Base-by-base conservation (phyloP, 1,140 invertebrate species). In the Pachypeltis micranthus region DNA sequence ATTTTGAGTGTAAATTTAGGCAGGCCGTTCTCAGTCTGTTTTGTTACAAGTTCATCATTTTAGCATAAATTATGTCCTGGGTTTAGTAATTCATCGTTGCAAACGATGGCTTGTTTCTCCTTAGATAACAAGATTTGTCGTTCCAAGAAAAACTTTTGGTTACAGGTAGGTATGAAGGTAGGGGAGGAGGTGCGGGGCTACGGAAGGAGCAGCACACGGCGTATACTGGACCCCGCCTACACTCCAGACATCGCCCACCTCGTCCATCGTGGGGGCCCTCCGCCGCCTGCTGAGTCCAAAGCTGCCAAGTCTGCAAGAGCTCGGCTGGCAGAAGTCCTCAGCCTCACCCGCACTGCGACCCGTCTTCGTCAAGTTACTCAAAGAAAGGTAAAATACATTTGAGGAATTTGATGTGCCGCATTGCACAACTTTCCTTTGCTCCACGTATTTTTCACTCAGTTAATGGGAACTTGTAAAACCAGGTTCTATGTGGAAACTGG, bases 221-320 rank as follows among this genome's bases (percentile, higher is more conserved):
- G 60, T 16, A 24, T 26, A 21, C 44, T 34, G 51, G 62, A 64
- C 34, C 77, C 77, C 57, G 73, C 76, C 67, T 81, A 81, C 67
- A 81, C 78, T 39, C 74, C 79, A 58, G 80, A 81, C 69, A 81
- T 81, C 69, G 80, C 80, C 67, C 79, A 81, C 65, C 72, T 81
- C 60, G 79, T 81, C 44, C 80, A 81, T 65, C 79, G 76, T 14
- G 73, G 55, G 16, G 34, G 60, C 21, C 25, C 62, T 27, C 59
- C 70, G 31, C 68, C 16, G 66, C 67, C 62, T 59, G 21, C 34
- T 1, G 21, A 62, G 59, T 34, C 56, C 19, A 64, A 63, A 44
- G 47, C 39, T 7, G 64, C 47, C 72, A 63, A 76, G 72, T 73
- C 71, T 63, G 64, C 66, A 23, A 62, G 63, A 23, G 59, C 63